Conservation (phyloP, 2,888 invertebrate species). For the Artemia sinica region DNA sequence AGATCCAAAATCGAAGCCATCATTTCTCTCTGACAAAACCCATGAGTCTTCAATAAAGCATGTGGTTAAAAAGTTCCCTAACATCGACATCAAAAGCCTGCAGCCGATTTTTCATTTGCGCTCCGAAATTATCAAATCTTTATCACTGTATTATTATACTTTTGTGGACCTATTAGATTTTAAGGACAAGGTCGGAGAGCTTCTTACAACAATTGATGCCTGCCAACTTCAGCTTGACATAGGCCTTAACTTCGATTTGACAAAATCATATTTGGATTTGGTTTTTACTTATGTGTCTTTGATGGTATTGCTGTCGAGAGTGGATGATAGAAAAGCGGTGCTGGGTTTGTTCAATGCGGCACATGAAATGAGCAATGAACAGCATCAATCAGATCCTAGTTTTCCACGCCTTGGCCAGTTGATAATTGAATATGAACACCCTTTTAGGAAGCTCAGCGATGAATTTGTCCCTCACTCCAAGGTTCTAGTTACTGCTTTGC, state of each 20-base stretch:
- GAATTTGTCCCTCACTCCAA: constrained; percentile 91
- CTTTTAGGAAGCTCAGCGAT: constrained; percentile 82
- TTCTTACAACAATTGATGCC: constrained; percentile 86
- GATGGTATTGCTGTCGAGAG: constrained; percentile 91
- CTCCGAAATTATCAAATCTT: constrained; percentile 85
- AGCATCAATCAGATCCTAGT: constrained; percentile 48
- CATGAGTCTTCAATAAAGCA: constrained; percentile 88
- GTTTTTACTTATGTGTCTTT: constrained; percentile 82
- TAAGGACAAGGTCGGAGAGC: constrained; percentile 79
- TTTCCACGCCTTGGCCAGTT: constrained; percentile 92
- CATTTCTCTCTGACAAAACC: constrained; percentile 90
- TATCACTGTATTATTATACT: constrained; percentile 93
- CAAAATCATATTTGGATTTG: constrained; percentile 84
- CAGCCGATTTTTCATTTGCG: constrained; percentile 68
- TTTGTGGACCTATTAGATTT: constrained; percentile 96
- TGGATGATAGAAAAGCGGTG: constrained; percentile 94
- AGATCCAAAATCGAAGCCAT: constrained; percentile 93
- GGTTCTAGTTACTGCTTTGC: constrained; percentile 62
- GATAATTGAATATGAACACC: constrained; percentile 93
- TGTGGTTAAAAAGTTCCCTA: constrained; percentile 84
- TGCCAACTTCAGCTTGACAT: constrained; percentile 88
- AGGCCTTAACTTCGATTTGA: constrained; percentile 82
- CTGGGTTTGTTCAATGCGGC: constrained; percentile 93
- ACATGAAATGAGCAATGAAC: constrained; percentile 55
- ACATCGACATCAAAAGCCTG: constrained; percentile 78